These are phyloP conservation scores for Upupa epops DNA, from an alignment of 2,113 vertebrate species.

Conservation along the genomic window DNA sequence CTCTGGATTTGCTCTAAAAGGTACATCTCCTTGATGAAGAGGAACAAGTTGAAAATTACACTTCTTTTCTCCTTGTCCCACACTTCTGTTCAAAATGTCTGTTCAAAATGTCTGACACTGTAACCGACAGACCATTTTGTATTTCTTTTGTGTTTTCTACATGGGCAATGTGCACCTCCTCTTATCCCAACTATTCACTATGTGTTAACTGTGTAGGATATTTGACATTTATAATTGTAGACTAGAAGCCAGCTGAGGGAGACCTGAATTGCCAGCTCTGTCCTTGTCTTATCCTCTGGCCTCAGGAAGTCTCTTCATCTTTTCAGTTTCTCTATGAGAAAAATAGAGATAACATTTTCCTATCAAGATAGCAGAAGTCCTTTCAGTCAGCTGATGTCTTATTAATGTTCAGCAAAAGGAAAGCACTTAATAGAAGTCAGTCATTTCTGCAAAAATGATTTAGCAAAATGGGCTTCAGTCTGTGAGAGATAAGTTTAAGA, in stretches of 20 bases:
- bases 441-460: background rate
- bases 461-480: background rate
- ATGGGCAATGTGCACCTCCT: background rate
- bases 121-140: background rate
- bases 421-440: background rate
- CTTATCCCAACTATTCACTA: background rate
- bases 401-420: background rate
- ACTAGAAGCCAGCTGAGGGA: background rate
- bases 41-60: background rate
- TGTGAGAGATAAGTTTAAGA: background rate
- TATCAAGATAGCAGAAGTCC: background rate
- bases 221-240: background rate
- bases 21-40: background rate
- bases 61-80: background rate
- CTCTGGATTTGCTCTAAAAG: background rate
- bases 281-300: background rate
- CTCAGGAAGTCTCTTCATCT: background rate
- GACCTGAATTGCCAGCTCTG: background rate
- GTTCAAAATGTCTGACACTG: background rate
- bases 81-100: background rate
- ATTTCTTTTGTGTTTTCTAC: background rate
- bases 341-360: background rate
- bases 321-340: background rate
- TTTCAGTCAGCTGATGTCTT: background rate
- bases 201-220: background rate